Percentiles rank a stretch among this genome's conserved stretches.
phyloP scores from a whole-genome alignment of 2,797 vertebrate genomes.

The Pterois miles region DNA sequence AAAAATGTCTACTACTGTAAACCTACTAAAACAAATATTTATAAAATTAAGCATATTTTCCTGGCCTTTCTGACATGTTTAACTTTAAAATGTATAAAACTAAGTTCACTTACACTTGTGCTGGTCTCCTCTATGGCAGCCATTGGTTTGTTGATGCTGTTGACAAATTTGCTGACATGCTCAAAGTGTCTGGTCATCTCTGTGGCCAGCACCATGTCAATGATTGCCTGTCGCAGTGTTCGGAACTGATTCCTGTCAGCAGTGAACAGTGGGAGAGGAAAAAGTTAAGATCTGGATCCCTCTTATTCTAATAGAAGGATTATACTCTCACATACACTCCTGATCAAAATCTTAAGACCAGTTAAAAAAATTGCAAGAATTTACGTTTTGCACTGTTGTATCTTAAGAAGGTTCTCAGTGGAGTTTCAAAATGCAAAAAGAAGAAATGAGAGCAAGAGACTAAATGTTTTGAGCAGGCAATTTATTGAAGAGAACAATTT shows the following conservation, averaged over 20 bases:
- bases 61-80: neutral
- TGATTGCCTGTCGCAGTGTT: conserved; percentile 92
- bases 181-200: conserved; percentile 99
- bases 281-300: neutral
- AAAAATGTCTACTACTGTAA: too few relatives aligned
- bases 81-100: neutral
- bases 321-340: neutral
- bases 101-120: conserved; percentile 54
- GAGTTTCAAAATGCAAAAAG: too few relatives aligned
- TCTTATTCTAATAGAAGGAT: neutral
- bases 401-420: too few relatives aligned
- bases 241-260: conserved; percentile 92
- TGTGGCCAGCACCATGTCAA: conserved; percentile 98
- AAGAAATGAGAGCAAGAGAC: too few relatives aligned
- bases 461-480: too few relatives aligned
- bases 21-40: too few relatives aligned
- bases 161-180: conserved; percentile 97
- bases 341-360: too few relatives aligned
- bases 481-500: too few relatives aligned
- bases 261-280: neutral
- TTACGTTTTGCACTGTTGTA: too few relatives aligned
- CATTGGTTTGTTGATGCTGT: conserved; percentile 97
- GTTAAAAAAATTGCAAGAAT: too few relatives aligned
- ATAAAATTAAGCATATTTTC: neutral
- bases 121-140: conserved; percentile 85